Base-by-base conservation (phyloP, 2,888 invertebrate genomes). In the Ferrisia virgata region DNA sequence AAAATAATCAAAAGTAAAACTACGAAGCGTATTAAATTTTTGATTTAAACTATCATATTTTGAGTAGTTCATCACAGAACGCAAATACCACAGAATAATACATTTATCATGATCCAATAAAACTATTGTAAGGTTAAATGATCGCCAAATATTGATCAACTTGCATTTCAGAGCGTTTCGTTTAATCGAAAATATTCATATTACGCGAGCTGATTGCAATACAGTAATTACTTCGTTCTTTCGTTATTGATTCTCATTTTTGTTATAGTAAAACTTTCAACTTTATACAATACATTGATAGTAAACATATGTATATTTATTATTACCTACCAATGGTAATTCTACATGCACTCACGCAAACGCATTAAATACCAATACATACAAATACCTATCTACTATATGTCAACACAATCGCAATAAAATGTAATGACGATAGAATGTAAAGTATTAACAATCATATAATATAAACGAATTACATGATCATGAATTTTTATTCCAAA, bases 311-410 rank as follows among this genome's bases (percentile, higher is more conserved):
- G 11, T 53, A 18, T 47, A 53, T 13, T 2, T 11, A 40, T 13
- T 64, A 28, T 64, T 28, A 64, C 64, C 64, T 64, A 64, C 64
- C 64, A 64, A 64, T 28, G 64, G 78, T 78, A 78, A 39, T 39
- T 78, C 78, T 78, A 78, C 78, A 78, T 78, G 78, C 78, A 78
- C 22, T 78, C 40, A 39, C 36, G 78, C 78, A 78, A 78, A 78
- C 78, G 78, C 36, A 39, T 78, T 40, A 78, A 33, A 18, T 36
- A 78, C 22, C 39, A 36, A 78, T 78, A 36, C 11, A 39, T 78
- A 36, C 78, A 39, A 22, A 36, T 39, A 78, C 36, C 15, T 64
- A 64, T 64, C 64, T 64, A 64, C 64, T 64, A 28, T 64, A 64
- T 64, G 28, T 64, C 25, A 64, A 64, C 64, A 64, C 64, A 64